Evolutionary conservation across 2,113 vertebrate species (phyloP).

Genomic region (Cyrtonyx montezumae): DNA sequence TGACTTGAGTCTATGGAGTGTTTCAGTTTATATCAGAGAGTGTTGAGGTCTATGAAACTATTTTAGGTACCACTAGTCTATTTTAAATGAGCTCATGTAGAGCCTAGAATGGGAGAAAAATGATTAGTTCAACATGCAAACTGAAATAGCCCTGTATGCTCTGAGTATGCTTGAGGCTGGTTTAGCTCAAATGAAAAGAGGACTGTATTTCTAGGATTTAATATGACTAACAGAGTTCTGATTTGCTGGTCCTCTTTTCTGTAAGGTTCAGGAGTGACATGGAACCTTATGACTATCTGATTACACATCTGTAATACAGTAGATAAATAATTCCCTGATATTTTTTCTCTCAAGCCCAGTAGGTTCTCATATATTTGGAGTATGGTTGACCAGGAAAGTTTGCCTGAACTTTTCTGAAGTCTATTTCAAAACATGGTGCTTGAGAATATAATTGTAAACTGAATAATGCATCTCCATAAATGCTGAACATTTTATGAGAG

Average conservation of each 20-base stretch:
- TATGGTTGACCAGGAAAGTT: not conserved
- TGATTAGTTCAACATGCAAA: not conserved
- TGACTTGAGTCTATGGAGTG: not conserved
- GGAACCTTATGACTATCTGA: not conserved
- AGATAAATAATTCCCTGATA: not conserved
- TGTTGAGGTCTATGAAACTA: not conserved
- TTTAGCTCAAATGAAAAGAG: slow-evolving; percentile 1
- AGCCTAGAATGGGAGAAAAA: not conserved
- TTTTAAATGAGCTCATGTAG: not conserved
- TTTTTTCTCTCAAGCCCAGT: not conserved
- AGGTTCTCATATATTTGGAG: not conserved
- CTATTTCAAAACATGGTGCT: not conserved
- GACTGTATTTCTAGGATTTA: not conserved
- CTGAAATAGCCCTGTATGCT: not conserved
- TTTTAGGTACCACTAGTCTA: not conserved
- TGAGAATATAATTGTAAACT: not conserved
- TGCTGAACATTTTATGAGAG: not conserved
- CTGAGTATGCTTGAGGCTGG: not conserved
- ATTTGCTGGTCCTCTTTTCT: not conserved
- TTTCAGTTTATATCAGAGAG: slow-evolving; percentile 28
- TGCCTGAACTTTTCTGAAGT: not conserved
- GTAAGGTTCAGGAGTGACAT: not conserved
- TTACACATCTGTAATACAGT: not conserved
- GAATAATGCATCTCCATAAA: not conserved
- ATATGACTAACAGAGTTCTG: not conserved